Base-by-base conservation (phyloP, 2,888 invertebrate genomes). In the Podabrus alpinus region DNA sequence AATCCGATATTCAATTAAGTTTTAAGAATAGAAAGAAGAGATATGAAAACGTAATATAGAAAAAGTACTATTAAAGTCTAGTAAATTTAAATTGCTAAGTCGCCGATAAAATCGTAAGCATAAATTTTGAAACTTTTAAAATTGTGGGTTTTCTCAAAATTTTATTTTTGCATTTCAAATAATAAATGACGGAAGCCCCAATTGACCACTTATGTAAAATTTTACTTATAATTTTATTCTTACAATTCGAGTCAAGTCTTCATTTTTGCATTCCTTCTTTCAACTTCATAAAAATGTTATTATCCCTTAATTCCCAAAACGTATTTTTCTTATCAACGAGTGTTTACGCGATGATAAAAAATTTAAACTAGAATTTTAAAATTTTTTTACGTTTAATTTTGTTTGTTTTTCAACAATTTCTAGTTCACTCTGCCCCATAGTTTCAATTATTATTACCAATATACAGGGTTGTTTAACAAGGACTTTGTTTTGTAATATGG, bases 1-100 rank as follows among this genome's bases (percentile, higher is more conserved):
- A 72, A 72, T 72, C 68, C 72, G 62, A 72, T 72, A 72, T 72
- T 72, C 62, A 72, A 68, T 72, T 72, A 68, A 19, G 25, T 13
- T n/a, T 25, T 29, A 29, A 72, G 59, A 66, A 66, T 25, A 16
- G 59, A 59, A 71, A 71, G 71, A 71, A 71, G 59, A 66, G 66
- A 67, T 71, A 71, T 67, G 71, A 71, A 66, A 71, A 66, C 66
- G 70, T 66, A 71, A 64, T 71, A 71, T 45, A 45, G 66, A 60
- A 71, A 66, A 71, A 67, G 71, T 67, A 67, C 59, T 60, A 71
- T 67, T 66, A 71, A 71, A 66, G 59, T 61, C 24, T 71, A 71
- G 71, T 21, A 24, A 67, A 60, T 25, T 60, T 24, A 19, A 16
- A 16, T n/a, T 15, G 59, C 60, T 71, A 15, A 64, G 13, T 15